Evolutionary conservation across 2,113 vertebrate genomes (phyloP).

Genomic region (Pardalotus punctatus): DNA sequence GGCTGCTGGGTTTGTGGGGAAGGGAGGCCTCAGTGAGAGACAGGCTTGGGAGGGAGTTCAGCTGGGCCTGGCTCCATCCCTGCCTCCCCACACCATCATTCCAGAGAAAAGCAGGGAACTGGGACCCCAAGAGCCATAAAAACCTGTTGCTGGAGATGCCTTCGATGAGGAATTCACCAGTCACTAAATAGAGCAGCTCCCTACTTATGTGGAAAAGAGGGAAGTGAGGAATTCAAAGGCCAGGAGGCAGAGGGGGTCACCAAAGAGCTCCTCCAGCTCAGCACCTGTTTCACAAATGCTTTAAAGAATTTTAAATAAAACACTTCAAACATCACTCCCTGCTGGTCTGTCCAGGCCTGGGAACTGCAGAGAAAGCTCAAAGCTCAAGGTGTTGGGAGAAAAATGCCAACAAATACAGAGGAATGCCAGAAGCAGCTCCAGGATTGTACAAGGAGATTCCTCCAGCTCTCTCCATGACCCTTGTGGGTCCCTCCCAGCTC

Average conservation of each 20-base stretch:
- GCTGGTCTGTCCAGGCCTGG: not conserved
- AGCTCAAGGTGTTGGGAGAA: not conserved
- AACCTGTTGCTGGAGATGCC: not conserved
- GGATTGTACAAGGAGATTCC: not conserved
- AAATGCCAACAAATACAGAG: not conserved
- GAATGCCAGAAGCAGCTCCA: not conserved
- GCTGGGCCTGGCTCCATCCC: not conserved
- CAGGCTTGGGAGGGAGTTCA: not conserved
- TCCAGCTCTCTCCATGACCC: not conserved
- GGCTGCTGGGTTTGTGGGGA: not conserved
- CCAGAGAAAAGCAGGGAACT: not conserved
- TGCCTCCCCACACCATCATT: not conserved
- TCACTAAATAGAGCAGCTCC: not conserved
- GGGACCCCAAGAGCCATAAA: not conserved
- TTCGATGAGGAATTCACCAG: not conserved
- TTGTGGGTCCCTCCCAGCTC: not conserved
- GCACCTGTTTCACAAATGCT: not conserved
- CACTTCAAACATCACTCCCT: not conserved
- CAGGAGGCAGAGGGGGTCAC: not conserved
- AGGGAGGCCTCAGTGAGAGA: not conserved
- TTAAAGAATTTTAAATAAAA: not conserved
- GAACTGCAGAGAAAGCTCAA: not conserved
- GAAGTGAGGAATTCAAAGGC: not conserved
- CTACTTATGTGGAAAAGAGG: not conserved
- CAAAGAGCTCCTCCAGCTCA: not conserved